Evolutionary conservation across 2,888 invertebrate genomes (phyloP), one percentile per base, ranked within the genome.

Genomic region (Acanthosepion pharaonis): DNA sequence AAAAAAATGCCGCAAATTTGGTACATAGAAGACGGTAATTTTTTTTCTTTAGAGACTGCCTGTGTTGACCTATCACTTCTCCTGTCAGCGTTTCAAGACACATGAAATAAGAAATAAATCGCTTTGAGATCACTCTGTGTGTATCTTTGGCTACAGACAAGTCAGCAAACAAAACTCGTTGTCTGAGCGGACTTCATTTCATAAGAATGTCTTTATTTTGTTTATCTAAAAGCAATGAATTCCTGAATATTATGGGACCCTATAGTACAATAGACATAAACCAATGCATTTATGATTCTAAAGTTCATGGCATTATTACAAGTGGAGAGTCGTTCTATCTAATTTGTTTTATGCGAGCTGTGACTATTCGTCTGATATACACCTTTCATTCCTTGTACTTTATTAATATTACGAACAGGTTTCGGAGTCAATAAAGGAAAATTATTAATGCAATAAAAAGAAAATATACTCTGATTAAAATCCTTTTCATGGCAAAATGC

Each of bases 201-300:
- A 78, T n/a, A n/a, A 78, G 78, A 59, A 23, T n/a, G 78, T 33
- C 78, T n/a, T 78, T 78, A 78, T 78, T 33, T 78, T 78, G n/a
- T 78, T 78, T 78, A 78, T 78, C 78, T 78, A n/a, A 78, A 33
- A 78, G 78, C 78, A n/a, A 78, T 78, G 78, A 78, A 78, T 78
- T 78, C 78, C 15, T 78, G 78, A 33, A 78, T 78, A 33, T 78
- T 78, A 78, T n/a, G n/a, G 78, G n/a, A 78, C 2, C n/a, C n/a
- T 78, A n/a, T 23, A 23, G 59, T 59, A 59, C 23, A 59, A 59
- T 23, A 59, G 59, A 59, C 78, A 78, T 78, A 78, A 78, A 78
- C 78, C 15, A 78, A 78, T 78, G 78, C 78, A n/a, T 78, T 78
- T 78, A 78, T 78, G 78, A 78, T 78, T 33, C n/a, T 1, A n/a